Evolutionary conservation across 1,140 invertebrate genomes (phyloP), one percentile per base, ranked within the genome.

Genomic region (Phenacoccus solenopsis): DNA sequence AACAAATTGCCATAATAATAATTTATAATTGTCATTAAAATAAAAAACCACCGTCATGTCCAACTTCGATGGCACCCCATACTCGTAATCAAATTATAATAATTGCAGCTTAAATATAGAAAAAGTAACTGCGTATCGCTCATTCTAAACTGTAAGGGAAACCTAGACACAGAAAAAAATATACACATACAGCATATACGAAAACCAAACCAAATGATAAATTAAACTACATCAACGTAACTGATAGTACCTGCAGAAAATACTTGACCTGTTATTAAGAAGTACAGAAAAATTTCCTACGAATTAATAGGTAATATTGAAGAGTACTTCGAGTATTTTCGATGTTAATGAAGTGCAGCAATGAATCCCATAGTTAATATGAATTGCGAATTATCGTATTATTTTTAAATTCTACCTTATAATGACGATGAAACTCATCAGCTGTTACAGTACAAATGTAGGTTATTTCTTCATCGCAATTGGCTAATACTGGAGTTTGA

Each of bases 381-480:
- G 56, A 10, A 64, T 64, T 25, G 12, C 10, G 25, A 64, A 25
- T 64, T 64, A 38, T n/a, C n/a, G 32, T n/a, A 38, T 10, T 64
- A 64, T 25, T 5, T 32, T 16, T 9, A 49, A 49, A 49, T 49
- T 64, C 4, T 64, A 64, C 59, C 59, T 25, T 64, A 5, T 10
- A 4, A 20, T 64, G 59, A 64, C 59, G 21, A 64, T 20, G 10
- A 64, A 64, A 24, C 20, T 24, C 59, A 64, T 64, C 59, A 64
- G 59, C 59, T 64, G 59, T 64, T 64, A 64, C 59, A 64, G 59
- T 25, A 64, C 59, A 64, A 64, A 64, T 64, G 59, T 64, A 64
- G 59, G 59, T 64, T 64, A 64, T 64, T 64, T 25, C 59, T 64
- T 27, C 59, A 64, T 59, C 21, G 20, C 16, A 16, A n/a, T 49